These are phyloP conservation scores for Xestia rhomboidea DNA, from an alignment of 2,888 invertebrate genomes.

Conservation along the genomic window DNA sequence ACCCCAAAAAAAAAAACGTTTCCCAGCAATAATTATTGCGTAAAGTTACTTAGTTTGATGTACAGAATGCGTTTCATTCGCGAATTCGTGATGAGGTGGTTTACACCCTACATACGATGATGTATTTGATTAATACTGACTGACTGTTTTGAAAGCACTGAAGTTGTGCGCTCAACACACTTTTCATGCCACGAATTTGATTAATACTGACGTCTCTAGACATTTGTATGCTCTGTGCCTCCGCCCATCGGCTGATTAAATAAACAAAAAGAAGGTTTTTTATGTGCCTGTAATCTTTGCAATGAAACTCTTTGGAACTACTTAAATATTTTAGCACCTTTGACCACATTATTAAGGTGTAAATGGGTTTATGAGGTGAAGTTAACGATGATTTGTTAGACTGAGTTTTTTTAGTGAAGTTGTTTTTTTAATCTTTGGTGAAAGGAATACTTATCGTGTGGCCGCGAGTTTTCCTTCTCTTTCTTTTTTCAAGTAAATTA, in stretches of 20 bases:
- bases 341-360: constrained; percentile 35
- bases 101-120: no score
- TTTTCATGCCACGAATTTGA: neutral
- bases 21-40: no score
- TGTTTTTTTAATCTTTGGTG: neutral
- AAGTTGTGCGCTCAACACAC: neutral
- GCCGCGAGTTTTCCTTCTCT: neutral
- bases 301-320: constrained; percentile 55
- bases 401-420: neutral
- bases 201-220: neutral
- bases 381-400: neutral
- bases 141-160: neutral
- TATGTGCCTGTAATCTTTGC: constrained; percentile 49
- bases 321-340: constrained; percentile 52
- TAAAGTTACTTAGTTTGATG: no score
- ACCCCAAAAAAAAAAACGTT: no score
- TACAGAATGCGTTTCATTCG: no score
- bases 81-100: no score
- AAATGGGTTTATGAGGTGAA: constrained; percentile 35
- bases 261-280: constrained; percentile 62
- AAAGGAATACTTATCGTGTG: neutral
- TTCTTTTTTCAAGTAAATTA: neutral
- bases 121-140: neutral
- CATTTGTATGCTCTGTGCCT: neutral
- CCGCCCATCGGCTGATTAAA: constrained; percentile 68